phyloP scores from a whole-genome alignment of 1,140 invertebrate species.

The Myzus persicae region DNA sequence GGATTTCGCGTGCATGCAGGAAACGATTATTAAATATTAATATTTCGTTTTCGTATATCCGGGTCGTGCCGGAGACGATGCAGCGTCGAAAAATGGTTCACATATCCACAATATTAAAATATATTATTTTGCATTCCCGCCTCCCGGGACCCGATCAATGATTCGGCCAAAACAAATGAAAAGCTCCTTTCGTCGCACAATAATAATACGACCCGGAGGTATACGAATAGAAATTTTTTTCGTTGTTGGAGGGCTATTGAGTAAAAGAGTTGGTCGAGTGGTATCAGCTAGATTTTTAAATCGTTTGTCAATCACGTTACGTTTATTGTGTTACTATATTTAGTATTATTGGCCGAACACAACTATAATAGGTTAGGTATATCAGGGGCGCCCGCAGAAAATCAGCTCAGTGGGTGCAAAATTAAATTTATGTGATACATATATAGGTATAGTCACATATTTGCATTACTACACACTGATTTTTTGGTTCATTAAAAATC shows the following conservation, averaged over 20 bases:
- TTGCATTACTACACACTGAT: no score
- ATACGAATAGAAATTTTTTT: neutral
- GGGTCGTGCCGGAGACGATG: neutral
- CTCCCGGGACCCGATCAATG: neutral
- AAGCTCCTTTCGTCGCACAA: neutral
- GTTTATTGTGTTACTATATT: neutral
- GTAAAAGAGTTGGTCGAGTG: neutral
- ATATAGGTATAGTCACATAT: no score
- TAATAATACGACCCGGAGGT: neutral
- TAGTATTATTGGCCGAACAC: neutral
- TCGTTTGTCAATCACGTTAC: neutral
- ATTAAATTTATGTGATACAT: no score
- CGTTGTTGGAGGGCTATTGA: neutral
- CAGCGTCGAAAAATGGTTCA: neutral
- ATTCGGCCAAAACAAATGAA: neutral
- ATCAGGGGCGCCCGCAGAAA: no score
- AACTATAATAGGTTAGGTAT: no score
- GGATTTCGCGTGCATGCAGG: neutral
- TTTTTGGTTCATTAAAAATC: no score
- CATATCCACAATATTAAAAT: neutral
- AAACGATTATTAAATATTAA: slow-evolving; percentile 15
- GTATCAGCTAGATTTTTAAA: neutral
- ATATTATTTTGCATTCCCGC: neutral
- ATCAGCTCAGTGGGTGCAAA: no score
- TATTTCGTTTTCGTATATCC: slow-evolving; percentile 4